phyloP scores from a whole-genome alignment of 92 coral and sea anemone species.

The Plumapathes pennacea region DNA sequence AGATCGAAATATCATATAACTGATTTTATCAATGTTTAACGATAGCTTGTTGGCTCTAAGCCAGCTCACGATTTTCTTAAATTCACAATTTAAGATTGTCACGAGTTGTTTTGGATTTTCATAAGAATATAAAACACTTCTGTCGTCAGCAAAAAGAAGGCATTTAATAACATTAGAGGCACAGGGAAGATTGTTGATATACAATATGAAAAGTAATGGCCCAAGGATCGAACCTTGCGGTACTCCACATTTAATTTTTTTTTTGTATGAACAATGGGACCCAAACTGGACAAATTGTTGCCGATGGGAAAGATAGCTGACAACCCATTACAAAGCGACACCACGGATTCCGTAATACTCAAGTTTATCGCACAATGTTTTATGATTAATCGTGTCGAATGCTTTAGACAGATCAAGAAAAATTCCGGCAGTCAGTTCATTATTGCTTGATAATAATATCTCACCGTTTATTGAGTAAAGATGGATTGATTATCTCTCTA shows the following conservation, averaged over 20 bases:
- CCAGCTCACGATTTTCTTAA: no score
- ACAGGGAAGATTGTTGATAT: constrained; percentile 44
- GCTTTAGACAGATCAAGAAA: constrained; percentile 18
- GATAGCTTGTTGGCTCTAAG: no score
- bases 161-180: constrained; percentile 16
- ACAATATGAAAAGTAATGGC: constrained; percentile 44
- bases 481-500: no score
- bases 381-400: constrained; percentile 19
- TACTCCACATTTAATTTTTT: constrained; percentile 31
- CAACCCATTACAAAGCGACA: constrained; percentile 37
- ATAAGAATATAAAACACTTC: no score
- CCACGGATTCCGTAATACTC: constrained; percentile 5
- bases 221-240: constrained; percentile 61
- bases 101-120: no score
- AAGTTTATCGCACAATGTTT: constrained; percentile 10
- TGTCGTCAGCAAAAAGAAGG: constrained; percentile 51
- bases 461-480: no score
- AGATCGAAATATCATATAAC: no score
- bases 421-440: constrained; percentile 28
- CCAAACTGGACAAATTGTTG: constrained; percentile 24
- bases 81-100: no score
- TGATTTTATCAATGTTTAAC: no score
- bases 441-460: no score
- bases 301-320: constrained; percentile 24
- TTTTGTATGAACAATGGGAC: constrained; percentile 13